Base-by-base conservation (phyloP, 2,797 vertebrate species). In the Remorina albescens region DNA sequence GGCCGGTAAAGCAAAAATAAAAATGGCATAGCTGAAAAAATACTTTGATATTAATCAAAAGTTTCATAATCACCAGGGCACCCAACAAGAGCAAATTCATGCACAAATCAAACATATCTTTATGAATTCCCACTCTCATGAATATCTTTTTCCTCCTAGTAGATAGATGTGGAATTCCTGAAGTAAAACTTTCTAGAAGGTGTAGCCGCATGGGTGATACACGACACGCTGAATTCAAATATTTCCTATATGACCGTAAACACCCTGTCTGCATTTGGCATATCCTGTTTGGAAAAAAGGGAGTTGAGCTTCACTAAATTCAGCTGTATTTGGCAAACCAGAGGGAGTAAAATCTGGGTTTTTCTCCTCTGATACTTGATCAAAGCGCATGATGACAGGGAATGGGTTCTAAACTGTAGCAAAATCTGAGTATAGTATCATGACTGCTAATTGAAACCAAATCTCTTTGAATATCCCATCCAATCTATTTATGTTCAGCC, bases 171-270 rank as follows among this genome's bases (percentile, higher is more conserved):
- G 2, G 8, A 64, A 16, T 36, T 49, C 56, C 61, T 50, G 5
- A 60, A 55, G 49, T 32, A 8, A 26, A 25, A 19, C 42, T 67
- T 32, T 25, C 28, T n/a, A 41, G 58, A 57, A 32, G 32, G 19
- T 59, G 41, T 5, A 51, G 39, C 30, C 61, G 25, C 18, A n/a
- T 47, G 18, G 54, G 25, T 36, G 67, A 66, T 36, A 34, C 57
- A 71, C 39, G 63, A 71, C 51, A 39, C 4, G 19, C 23, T 55
- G 44, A 7, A 59, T 67, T 56, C 13, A 30, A 47, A 42, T 28
- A 58, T 73, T 63, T 58, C 61, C n/a, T n/a, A 67, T 36, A 59
- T 80, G 74, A 83, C 59, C 56, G 56, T 79, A 65, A 83, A 55
- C 28, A 26, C 50, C 15, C 18, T 41, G 50, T 67, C 41, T 71